Conservation (phyloP, 2,888 invertebrate genomes). For the Automeris io region DNA sequence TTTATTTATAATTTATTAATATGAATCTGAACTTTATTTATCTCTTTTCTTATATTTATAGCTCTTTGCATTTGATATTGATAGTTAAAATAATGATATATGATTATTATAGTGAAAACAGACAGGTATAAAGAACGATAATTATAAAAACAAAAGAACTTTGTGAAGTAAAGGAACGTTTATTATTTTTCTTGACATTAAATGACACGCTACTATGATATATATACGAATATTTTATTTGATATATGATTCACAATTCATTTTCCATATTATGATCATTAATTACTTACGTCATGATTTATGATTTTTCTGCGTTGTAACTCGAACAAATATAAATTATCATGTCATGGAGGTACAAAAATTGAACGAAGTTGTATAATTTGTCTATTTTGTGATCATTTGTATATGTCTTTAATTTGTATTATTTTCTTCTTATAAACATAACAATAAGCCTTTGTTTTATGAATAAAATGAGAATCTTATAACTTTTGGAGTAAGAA, state of each 20-base stretch:
- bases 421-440: no score
- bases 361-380: not conserved
- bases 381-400: not conserved
- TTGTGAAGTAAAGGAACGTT: not conserved
- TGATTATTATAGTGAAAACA: no score
- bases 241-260: not conserved
- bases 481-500: no score
- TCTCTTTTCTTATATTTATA: no score
- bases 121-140: not conserved
- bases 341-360: not conserved
- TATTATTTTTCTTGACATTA: not conserved
- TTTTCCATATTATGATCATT: not conserved
- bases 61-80: no score
- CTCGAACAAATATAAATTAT: not conserved
- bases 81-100: no score
- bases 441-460: no score
- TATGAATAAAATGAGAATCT: no score
- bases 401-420: no score
- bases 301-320: not conserved
- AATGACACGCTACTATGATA: not conserved
- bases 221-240: not conserved
- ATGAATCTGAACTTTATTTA: no score
- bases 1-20: no score
- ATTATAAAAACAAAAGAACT: not conserved
- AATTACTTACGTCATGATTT: slow-evolving; percentile 1